A percentile compares a stretch with the other conserved stretches of the same genome.
These are phyloP conservation scores for Clusia tigrina DNA, from an alignment of 2,888 invertebrate genomes.

Conservation along the genomic window DNA sequence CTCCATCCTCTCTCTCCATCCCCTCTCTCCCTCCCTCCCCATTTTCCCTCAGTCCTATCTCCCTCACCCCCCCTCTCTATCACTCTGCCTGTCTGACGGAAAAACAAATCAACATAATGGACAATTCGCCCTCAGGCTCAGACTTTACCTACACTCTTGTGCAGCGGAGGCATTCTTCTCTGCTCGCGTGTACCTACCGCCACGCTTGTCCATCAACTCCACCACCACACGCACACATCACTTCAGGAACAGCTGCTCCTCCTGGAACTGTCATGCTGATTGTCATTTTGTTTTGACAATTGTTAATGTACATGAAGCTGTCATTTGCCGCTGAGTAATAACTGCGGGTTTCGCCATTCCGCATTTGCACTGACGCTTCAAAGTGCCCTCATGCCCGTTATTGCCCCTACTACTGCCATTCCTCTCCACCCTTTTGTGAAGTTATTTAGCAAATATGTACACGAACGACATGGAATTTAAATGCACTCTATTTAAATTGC, in stretches of 20 bases:
- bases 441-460: neutral
- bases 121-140: constrained; percentile 47
- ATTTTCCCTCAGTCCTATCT: too few species aligned
- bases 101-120: constrained; percentile 53
- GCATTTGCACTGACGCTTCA: too few species aligned
- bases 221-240: neutral
- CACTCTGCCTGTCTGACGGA: too few species aligned
- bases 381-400: neutral
- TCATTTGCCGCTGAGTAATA: neutral
- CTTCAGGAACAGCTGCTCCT: neutral
- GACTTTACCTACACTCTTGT: neutral
- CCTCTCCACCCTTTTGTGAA: too few species aligned
- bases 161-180: neutral
- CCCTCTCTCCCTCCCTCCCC: too few species aligned
- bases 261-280: neutral
- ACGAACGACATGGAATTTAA: neutral
- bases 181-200: neutral
- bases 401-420: neutral
- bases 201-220: constrained; percentile 1
- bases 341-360: neutral
- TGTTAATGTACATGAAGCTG: neutral
- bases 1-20: too few species aligned
- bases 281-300: constrained; percentile 11
- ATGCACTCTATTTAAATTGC: constrained; percentile 7
- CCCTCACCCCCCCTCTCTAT: too few species aligned